Base-by-base conservation (phyloP, 2,797 vertebrate genomes). In the Merluccius polli region DNA sequence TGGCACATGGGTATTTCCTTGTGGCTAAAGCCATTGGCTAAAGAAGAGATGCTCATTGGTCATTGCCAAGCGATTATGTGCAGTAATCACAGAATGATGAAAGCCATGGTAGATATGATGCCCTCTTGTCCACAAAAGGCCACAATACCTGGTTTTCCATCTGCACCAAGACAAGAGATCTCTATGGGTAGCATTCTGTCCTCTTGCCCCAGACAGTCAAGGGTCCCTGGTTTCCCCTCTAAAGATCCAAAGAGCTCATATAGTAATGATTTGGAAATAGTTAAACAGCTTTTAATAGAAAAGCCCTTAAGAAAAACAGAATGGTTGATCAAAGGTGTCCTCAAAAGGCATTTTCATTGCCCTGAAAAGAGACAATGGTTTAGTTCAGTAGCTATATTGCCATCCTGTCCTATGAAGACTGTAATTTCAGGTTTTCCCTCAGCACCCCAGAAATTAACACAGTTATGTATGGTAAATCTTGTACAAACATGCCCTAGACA, bases 401-500 rank as follows among this genome's bases (percentile, higher is more conserved):
- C 79, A 7, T 79, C 31, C 16, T 82, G 77, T 38, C 73, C 79
- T 31, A 8, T 44, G 4, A 82, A 71, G 71, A 77, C 82, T 44
- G 71, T n/a, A 11, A 30, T 74, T 59, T 35, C 75, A 6, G 83
- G 78, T 24, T 73, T 83, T 35, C 79, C 84, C 21, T 75, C 73
- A 80, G 75, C 1, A 67, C 75, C 75, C 32, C 48, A 63, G 67
- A 78, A 30, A n/a, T 48, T 73, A 38, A 32, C 79, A 63, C 74
- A 24, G n/a, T n/a, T 1, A 81, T n/a, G 70, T 29, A 82, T 29
- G 33, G 77, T 82, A 13, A 81, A 65, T 41, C 36, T 82, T 70
- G 24, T 79, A 67, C 75, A 70, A 65, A 41, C 75, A 67, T 91
- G 89, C 48, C 83, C 86, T 38, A 83, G 80, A 76, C 52, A 77